phyloP scores from a whole-genome alignment of 2,797 vertebrate genomes.

The Picus viridis region DNA sequence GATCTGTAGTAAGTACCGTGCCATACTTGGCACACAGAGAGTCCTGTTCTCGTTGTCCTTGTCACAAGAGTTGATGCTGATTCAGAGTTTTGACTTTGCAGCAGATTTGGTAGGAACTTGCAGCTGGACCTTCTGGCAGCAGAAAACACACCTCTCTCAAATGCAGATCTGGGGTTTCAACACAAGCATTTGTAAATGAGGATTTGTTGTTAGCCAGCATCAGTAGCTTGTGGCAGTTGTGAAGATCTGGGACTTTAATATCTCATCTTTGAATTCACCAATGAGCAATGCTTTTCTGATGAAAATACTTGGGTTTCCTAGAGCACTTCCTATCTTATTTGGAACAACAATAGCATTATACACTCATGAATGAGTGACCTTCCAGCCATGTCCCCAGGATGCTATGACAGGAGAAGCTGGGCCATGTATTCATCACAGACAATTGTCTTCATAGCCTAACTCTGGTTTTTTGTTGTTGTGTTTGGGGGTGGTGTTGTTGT shows the following conservation, averaged over 20 bases:
- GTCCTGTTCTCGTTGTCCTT: constrained; percentile 1
- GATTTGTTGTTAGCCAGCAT: background rate
- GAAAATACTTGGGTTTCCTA: background rate
- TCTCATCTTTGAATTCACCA: background rate
- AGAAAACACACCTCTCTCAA: background rate
- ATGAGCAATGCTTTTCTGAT: background rate
- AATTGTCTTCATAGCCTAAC: background rate
- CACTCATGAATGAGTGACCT: background rate
- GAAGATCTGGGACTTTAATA: background rate
- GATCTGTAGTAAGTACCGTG: constrained; percentile 93
- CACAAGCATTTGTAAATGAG: background rate
- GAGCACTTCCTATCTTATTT: background rate
- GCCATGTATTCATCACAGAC: background rate
- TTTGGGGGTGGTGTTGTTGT: no score
- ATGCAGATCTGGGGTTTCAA: constrained; percentile 8
- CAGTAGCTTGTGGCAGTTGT: background rate
- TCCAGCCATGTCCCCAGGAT: background rate
- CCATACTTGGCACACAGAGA: background rate
- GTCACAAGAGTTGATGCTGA: background rate
- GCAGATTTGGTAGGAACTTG: constrained; percentile 23
- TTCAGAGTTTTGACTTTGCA: constrained; percentile 7
- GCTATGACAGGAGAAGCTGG: background rate
- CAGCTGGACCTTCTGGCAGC: constrained; percentile 16
- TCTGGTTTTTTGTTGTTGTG: background rate
- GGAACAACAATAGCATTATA: background rate